Evolutionary conservation across 2,797 vertebrate genomes (phyloP).

Genomic region (Caiman crocodilus): DNA sequence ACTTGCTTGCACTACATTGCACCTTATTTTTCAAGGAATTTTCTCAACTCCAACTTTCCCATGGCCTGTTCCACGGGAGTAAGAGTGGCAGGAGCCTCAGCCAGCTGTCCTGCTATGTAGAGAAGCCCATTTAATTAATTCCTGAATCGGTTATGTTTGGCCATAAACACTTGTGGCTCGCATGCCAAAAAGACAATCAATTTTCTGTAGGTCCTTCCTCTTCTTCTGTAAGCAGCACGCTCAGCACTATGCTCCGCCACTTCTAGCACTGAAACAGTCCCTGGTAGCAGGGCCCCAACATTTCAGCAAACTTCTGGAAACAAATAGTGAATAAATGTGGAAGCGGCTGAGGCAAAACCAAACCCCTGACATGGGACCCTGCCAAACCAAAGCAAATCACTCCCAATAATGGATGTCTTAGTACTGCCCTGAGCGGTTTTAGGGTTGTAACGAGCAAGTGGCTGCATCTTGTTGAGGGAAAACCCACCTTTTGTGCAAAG

Average conservation of each 20-base stretch:
- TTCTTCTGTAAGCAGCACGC: neutral
- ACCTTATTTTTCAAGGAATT: neutral
- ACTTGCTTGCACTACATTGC: neutral
- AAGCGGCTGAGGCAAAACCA: neutral
- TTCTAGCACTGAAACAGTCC: neutral
- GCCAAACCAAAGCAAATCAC: neutral
- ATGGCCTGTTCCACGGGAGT: neutral
- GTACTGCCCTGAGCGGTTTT: neutral
- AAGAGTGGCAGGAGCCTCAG: neutral
- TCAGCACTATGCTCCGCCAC: neutral
- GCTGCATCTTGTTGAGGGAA: neutral
- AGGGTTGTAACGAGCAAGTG: neutral
- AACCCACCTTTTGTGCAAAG: neutral
- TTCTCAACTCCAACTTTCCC: neutral
- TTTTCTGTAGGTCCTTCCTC: no score
- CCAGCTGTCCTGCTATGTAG: neutral
- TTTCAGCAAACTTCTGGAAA: neutral
- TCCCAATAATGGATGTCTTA: neutral
- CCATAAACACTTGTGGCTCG: neutral
- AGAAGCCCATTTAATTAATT: neutral
- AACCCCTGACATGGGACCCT: neutral
- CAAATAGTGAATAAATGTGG: neutral
- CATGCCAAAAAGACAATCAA: neutral
- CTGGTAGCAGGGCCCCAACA: no score
- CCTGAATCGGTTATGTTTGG: neutral